Evolutionary conservation across 2,113 vertebrate species (phyloP), one percentile per base, ranked within the genome.

Genomic region (Oxyura jamaicensis): DNA sequence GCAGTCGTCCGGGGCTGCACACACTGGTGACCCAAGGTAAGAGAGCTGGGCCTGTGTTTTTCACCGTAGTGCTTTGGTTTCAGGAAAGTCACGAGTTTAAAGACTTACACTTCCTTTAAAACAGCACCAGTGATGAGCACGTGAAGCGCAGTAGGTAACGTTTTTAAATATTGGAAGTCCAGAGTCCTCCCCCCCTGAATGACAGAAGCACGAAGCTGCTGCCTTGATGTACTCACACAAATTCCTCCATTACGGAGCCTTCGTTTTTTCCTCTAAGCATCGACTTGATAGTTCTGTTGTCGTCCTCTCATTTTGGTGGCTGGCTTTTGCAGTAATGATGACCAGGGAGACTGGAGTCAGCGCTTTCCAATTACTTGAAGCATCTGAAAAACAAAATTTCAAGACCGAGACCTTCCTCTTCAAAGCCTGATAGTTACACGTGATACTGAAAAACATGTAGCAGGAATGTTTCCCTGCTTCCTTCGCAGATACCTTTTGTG

Each of bases 221-320:
- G 50, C 6, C 25, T 8, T 56, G 41, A 22, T 12, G 26, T 8
- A 15, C 65, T 58, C 29, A 8, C 44, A 8, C 8, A 35, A 10
- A 52, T n/a, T 15, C 23, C 1, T 9, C 26, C 1, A 0, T 73
- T 44, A 17, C 5, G 2, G 19, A 19, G n/a, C 18, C 48, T 63
- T 50, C 5, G n/a, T 35, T 60, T 9, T 9, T 53, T 71, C 62
- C 56, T 68, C 36, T 5, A 10, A 60, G 28, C 50, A 42, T 33
- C 44, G 44, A 1, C 62, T 11, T 26, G 4, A 5, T 7, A 8
- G 28, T 74, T 55, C 71, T 7, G 13, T 11, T 9, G 52, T 33
- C 67, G 3, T 25, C 52, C 31, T 53, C 8, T 3, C 12, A 4
- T 62, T 39, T 46, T 4, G 41, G 63, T 35, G 36, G 16, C 25